These are phyloP conservation scores for Himalopsyche japonica DNA, from an alignment of 2,888 invertebrate species.

Conservation along the genomic window DNA sequence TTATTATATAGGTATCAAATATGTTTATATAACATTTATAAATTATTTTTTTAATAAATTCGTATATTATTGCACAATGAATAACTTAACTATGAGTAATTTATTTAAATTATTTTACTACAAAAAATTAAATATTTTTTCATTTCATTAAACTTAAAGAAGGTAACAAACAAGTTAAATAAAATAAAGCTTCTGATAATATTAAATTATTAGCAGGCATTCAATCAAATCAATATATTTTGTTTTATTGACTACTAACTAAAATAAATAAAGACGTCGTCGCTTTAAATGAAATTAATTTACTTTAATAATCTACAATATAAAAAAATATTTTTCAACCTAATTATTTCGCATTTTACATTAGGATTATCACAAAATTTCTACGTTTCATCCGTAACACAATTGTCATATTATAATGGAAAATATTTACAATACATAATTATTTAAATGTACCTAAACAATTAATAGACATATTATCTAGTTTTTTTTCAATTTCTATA, in stretches of 20 bases:
- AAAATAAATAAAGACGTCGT: too few species aligned
- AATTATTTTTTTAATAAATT: conserved; percentile 31
- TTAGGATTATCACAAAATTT: conserved; percentile 23
- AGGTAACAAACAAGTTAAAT: background rate
- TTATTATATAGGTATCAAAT: conserved; percentile 5
- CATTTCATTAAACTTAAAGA: background rate
- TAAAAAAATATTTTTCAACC: conserved; percentile 1
- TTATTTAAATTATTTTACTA: background rate
- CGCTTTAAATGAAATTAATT: background rate
- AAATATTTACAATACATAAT: conserved; percentile 14
- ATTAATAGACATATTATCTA: conserved; percentile 2
- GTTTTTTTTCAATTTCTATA: background rate
- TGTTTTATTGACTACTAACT: too few species aligned
- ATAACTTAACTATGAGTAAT: background rate
- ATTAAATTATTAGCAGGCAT: background rate
- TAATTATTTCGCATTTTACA: background rate
- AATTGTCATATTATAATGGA: background rate
- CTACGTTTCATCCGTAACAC: conserved; percentile 15
- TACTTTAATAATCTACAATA: background rate
- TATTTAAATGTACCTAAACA: conserved; percentile 4
- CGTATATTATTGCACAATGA: conserved; percentile 35
- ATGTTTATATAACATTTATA: conserved; percentile 11
- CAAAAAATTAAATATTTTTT: background rate
- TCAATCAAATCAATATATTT: background rate
- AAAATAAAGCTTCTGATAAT: background rate